Conservation (phyloP, 2,113 vertebrate species). For the Stigmatopora nigra region DNA sequence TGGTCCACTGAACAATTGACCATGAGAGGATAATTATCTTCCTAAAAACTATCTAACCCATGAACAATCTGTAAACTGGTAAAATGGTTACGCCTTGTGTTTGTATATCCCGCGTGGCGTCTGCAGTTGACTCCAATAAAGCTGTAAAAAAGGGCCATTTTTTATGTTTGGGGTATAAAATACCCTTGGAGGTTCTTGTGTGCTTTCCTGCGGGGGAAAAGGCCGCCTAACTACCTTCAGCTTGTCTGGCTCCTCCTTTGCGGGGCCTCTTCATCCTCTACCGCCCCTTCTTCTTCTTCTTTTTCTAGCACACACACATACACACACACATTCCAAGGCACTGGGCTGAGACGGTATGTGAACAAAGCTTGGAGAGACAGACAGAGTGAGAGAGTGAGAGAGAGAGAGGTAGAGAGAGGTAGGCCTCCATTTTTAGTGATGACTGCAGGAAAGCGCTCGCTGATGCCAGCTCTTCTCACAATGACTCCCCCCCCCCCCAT, state of each 20-base stretch:
- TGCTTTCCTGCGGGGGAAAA: slow-evolving; percentile 61
- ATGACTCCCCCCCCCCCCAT: slow-evolving; percentile 10
- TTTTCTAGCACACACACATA: slow-evolving; percentile 28
- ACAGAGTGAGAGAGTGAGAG: not conserved
- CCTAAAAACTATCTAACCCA: not conserved
- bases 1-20: not conserved
- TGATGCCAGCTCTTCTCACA: slow-evolving; percentile 47
- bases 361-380: slow-evolving; percentile 65
- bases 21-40: not conserved
- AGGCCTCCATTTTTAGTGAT: slow-evolving; percentile 63
- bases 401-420: slow-evolving; percentile 58
- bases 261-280: slow-evolving; percentile 66
- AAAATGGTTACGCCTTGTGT: not conserved
- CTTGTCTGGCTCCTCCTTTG: slow-evolving; percentile 65
- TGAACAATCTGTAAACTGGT: not conserved
- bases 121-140: not conserved
- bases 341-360: slow-evolving; percentile 65
- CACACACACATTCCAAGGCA: slow-evolving; percentile 56
- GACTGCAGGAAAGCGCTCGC: slow-evolving; percentile 57
- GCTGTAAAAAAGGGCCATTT: not conserved
- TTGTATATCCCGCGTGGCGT: not conserved
- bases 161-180: not conserved
- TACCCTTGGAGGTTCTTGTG: slow-evolving; percentile 24
- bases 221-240: slow-evolving; percentile 61
- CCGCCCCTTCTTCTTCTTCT: slow-evolving; percentile 23